Evolutionary conservation across 2,888 invertebrate genomes (phyloP).

Genomic region (Piscicola geometra): DNA sequence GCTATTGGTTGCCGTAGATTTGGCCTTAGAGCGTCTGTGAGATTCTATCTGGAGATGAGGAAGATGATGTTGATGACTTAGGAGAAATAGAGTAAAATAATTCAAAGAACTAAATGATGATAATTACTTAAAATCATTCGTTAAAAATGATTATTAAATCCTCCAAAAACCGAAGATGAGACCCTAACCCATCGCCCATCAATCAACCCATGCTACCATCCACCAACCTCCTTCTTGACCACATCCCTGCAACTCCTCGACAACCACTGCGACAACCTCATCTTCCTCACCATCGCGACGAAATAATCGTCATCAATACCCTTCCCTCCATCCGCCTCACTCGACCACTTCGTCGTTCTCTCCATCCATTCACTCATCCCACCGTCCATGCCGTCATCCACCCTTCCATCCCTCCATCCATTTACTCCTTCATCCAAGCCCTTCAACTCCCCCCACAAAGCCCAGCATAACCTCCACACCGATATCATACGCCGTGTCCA

Average conservation of each 20-base stretch:
- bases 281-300: slow-evolving; percentile 57
- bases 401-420: background rate
- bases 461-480: slow-evolving; percentile 70
- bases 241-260: slow-evolving; percentile 50
- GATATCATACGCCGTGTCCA: slow-evolving; percentile 18
- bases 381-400: slow-evolving; percentile 51
- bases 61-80: background rate
- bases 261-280: slow-evolving; percentile 66
- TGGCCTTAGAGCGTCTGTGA: background rate
- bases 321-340: background rate
- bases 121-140: too few species aligned
- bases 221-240: slow-evolving; percentile 13
- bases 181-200: background rate
- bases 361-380: background rate
- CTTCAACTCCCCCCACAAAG: slow-evolving; percentile 77
- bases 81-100: background rate
- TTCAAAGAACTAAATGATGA: too few species aligned
- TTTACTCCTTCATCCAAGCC: slow-evolving; percentile 58
- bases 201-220: slow-evolving; percentile 4
- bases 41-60: background rate
- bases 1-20: too few species aligned
- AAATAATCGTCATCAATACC: slow-evolving; percentile 17
- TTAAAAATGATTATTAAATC: too few species aligned
- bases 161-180: too few species aligned
- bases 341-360: background rate